phyloP scores from a whole-genome alignment of 2,797 vertebrate species.

The Hoplostethus atlanticus region DNA sequence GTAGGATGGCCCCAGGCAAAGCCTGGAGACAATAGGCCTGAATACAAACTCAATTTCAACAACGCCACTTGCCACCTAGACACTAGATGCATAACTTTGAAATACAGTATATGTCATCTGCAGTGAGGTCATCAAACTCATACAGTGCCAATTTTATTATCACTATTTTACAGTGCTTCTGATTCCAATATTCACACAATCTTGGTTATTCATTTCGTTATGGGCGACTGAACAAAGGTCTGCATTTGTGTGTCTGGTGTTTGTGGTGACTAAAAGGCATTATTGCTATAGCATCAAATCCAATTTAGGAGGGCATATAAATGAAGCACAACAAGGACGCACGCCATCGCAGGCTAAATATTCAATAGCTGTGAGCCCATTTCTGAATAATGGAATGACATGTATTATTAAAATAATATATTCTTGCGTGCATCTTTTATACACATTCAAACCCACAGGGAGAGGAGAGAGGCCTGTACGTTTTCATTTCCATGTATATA shows the following conservation, averaged over 20 bases:
- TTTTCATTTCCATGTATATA: constrained; percentile 75
- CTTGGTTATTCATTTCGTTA: constrained; percentile 65
- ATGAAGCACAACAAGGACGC: constrained; percentile 67
- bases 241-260: constrained; percentile 30
- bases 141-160: constrained; percentile 47
- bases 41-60: constrained; percentile 66
- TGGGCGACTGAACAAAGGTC: constrained; percentile 52
- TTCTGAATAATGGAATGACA: constrained; percentile 67
- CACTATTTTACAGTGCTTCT: constrained; percentile 21
- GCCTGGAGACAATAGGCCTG: constrained; percentile 50
- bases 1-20: constrained; percentile 63
- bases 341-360: constrained; percentile 64
- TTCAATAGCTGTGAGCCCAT: constrained; percentile 57
- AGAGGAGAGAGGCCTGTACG: constrained; percentile 49
- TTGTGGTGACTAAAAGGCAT: constrained; percentile 46
- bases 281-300: constrained; percentile 41
- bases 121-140: constrained; percentile 56
- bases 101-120: constrained; percentile 50
- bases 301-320: constrained; percentile 57
- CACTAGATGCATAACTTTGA: constrained; percentile 61
- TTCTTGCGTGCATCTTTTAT: constrained; percentile 72
- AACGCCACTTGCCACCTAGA: constrained; percentile 32
- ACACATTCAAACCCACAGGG: constrained; percentile 64
- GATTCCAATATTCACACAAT: constrained; percentile 55
- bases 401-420: constrained; percentile 70